Evolutionary conservation across 2,113 vertebrate genomes (phyloP).

Genomic region (Phylloscopus whistleri): DNA sequence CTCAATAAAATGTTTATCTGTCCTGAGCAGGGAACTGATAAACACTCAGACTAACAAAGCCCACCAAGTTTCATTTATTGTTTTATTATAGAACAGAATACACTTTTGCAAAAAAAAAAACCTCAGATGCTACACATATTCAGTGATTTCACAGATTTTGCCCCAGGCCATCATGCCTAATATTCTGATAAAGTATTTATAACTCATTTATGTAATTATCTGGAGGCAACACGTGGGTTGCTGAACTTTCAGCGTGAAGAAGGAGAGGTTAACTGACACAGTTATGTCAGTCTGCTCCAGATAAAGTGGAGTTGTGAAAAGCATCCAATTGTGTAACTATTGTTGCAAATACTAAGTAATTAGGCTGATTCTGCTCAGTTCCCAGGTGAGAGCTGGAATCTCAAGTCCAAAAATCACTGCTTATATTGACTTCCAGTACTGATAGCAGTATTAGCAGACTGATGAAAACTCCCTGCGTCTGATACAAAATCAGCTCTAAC

Average conservation of each 20-base stretch:
- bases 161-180: background rate
- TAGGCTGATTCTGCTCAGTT: background rate
- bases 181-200: background rate
- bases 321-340: background rate
- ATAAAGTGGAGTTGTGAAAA: background rate
- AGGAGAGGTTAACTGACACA: background rate
- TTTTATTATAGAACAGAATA: background rate
- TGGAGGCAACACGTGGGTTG: background rate
- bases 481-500: background rate
- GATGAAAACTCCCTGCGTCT: background rate
- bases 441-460: background rate
- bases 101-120: background rate
- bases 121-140: background rate
- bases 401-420: background rate
- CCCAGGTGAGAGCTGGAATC: background rate
- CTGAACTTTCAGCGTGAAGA: background rate
- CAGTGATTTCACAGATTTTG: background rate
- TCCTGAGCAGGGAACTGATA: background rate
- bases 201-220: background rate
- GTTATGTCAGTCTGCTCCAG: background rate
- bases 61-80: background rate
- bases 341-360: background rate
- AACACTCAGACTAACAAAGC: background rate
- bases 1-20: background rate
- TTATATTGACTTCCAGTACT: background rate